Evolutionary conservation across 2,888 invertebrate species (phyloP), one percentile per base, ranked within the genome.

Genomic region (Oligia fasciuncula): DNA sequence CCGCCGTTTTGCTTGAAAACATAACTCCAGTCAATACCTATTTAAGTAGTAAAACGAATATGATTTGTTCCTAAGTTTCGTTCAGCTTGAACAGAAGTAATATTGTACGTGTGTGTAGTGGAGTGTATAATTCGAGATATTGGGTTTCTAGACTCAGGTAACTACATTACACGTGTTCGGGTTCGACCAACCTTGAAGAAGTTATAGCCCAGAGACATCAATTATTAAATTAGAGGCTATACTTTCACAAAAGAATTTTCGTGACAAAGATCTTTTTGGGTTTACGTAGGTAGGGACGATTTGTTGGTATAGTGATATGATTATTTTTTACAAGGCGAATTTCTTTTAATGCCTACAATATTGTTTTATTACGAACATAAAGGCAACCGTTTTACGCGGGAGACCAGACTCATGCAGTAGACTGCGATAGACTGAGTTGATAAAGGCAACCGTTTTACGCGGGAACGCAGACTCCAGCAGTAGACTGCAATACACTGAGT

Each of bases 71-170:
- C 1, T 46, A 67, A 75, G n/a, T 68, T 62, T 2, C 46, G 19
- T 60, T 79, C 71, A 46, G 43, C 51, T 72, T 72, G 68, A 83
- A n/a, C 68, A 66, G 54, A 77, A 69, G 66, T 79, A 72, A 65
- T 70, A 83, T 76, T 73, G 74, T 72, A 63, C 62, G 46, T 79
- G 67, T 83, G 79, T 76, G 79, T 72, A 83, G 43, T 72, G 49
- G 46, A 69, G 62, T 83, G 74, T 74, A 66, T 72, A 66, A 86
- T 79, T 77, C 74, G 76, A 79, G 76, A 79, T 85, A 85, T 86
- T 74, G 66, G 46, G 13, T 73, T 67, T 83, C 79, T 77, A 75
- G 72, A 79, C 29, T 68, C 57, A 46, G 35, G 66, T 83, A 76
- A 72, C 78, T 76, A 76, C 17, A 74, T 83, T 86, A 76, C 73